phyloP scores from a whole-genome alignment of 1,140 invertebrate species.

The Neotoxoptera formosana region DNA sequence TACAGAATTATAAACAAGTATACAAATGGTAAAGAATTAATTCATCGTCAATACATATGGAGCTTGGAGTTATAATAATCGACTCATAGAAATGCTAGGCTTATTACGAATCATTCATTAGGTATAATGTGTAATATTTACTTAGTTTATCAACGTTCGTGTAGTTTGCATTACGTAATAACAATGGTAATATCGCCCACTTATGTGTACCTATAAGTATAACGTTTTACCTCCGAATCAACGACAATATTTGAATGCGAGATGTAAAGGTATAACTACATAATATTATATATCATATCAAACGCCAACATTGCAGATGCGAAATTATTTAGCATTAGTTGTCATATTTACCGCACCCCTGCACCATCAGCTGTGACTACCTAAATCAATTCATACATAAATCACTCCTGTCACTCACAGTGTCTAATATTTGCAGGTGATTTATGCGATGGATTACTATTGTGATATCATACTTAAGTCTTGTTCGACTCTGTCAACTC shows the following conservation, averaged over 20 bases:
- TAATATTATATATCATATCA: not conserved
- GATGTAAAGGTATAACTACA: not conserved
- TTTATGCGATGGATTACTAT: not conserved
- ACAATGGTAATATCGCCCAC: constrained; percentile 5
- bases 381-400: constrained; percentile 3
- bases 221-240: not conserved
- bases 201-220: not conserved
- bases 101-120: not conserved
- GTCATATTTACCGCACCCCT: not conserved
- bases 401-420: not conserved
- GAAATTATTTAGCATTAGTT: constrained; percentile 20
- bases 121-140: not conserved
- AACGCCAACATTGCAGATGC: not conserved
- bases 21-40: not conserved
- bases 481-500: not conserved
- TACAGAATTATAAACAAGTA: not conserved
- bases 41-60: not conserved
- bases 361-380: not conserved
- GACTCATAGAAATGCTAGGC: not conserved
- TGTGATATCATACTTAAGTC: not conserved
- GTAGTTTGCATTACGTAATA: constrained; percentile 5
- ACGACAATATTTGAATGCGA: not conserved
- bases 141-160: constrained; percentile 7
- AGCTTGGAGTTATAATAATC: not conserved
- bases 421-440: not conserved